A percentile compares a stretch with the other conserved stretches of the same genome.
phyloP scores from a whole-genome alignment of 2,888 invertebrate genomes.

The Syrista parreyssii region DNA sequence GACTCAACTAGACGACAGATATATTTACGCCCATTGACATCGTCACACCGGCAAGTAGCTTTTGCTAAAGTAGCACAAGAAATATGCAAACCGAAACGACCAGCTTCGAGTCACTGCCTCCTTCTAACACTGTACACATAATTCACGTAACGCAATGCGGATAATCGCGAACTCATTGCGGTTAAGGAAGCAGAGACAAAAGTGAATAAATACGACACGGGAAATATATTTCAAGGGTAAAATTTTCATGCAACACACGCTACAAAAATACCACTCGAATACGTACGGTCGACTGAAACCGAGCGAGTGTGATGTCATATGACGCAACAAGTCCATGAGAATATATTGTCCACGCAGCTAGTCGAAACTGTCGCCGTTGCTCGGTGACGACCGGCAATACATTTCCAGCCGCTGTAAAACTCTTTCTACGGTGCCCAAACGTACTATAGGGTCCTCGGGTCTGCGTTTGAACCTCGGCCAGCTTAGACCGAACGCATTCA shows the following conservation, averaged over 20 bases:
- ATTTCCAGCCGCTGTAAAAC: not conserved
- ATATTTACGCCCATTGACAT: not conserved
- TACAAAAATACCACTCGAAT: not conserved
- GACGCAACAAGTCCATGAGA: not conserved
- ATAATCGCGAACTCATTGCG: no score
- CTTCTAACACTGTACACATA: not conserved
- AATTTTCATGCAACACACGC: not conserved
- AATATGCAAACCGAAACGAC: not conserved
- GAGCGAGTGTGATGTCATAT: not conserved
- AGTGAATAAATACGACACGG: not conserved
- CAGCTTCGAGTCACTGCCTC: not conserved
- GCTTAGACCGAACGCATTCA: no score
- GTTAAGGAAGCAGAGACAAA: not conserved
- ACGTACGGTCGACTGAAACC: not conserved
- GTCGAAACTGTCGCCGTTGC: not conserved
- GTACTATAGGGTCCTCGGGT: no score
- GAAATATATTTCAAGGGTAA: not conserved
- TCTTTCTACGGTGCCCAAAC: not conserved
- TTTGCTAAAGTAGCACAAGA: not conserved
- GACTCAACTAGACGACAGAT: no score
- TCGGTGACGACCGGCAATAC: not conserved
- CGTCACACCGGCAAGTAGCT: not conserved
- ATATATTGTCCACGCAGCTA: not conserved
- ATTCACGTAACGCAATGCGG: not conserved
- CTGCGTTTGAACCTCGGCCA: no score